phyloP scores from a whole-genome alignment of 1,140 invertebrate genomes.

The Zaprionus lachaisei region DNA sequence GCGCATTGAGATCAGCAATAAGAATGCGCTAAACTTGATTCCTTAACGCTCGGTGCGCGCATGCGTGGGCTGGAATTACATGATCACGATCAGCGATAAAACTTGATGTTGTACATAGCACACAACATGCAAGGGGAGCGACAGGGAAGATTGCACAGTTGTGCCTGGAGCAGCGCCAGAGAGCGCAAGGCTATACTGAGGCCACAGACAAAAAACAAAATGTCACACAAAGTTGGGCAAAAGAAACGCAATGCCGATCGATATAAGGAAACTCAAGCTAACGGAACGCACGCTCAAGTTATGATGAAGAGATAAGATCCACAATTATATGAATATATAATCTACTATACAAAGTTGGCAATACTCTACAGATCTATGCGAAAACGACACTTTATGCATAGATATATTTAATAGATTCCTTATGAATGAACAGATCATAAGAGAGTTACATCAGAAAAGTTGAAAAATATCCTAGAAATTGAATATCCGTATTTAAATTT shows the following conservation, averaged over 20 bases:
- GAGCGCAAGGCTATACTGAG: neutral
- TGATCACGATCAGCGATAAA: slow-evolving; percentile 84
- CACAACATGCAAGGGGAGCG: slow-evolving; percentile 47
- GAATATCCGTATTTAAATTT: too few species aligned
- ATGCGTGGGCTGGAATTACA: slow-evolving; percentile 84
- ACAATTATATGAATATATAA: neutral
- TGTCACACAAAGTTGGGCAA: slow-evolving; percentile 74
- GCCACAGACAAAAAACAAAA: slow-evolving; percentile 54
- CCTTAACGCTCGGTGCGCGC: slow-evolving; percentile 75
- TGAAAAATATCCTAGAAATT: too few species aligned
- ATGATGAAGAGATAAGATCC: neutral
- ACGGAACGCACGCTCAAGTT: slow-evolving; percentile 13
- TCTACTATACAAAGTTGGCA: neutral
- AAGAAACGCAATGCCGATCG: slow-evolving; percentile 11
- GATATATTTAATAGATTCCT: neutral
- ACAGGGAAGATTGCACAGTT: slow-evolving; percentile 3
- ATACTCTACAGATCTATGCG: neutral
- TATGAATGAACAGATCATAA: neutral
- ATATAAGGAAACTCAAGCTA: neutral
- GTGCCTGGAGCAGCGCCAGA: slow-evolving; percentile 15
- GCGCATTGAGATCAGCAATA: slow-evolving; percentile 68
- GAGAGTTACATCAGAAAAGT: neutral
- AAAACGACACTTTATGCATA: too few species aligned
- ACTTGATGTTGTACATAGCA: slow-evolving; percentile 83
- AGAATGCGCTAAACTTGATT: slow-evolving; percentile 82